Percentiles rank a stretch among this genome's conserved stretches.
Evolutionary conservation across 2,888 invertebrate species (phyloP).

Genomic region (Drosophila ezoana): DNA sequence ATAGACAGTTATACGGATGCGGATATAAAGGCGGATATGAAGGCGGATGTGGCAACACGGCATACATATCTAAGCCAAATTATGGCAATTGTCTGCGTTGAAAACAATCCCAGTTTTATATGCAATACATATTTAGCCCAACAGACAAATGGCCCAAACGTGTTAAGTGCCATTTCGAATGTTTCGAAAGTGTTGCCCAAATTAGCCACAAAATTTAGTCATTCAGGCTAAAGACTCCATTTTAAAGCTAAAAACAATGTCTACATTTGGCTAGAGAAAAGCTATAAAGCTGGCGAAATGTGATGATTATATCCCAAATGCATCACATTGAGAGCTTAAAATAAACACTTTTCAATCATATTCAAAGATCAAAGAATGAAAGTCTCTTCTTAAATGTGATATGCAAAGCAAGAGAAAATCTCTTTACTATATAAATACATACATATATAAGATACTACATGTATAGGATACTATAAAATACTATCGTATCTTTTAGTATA

Average conservation of each 20-base stretch:
- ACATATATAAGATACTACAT: too few species aligned
- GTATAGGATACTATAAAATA: too few species aligned
- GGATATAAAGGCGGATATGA: slow-evolving; percentile 4
- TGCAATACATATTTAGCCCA: neutral
- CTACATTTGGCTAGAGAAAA: neutral
- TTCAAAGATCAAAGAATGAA: too few species aligned
- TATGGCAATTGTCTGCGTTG: slow-evolving; percentile 53
- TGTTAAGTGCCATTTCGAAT: slow-evolving; percentile 25
- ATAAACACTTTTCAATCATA: too few species aligned
- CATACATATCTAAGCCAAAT: slow-evolving; percentile 29
- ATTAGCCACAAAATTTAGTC: slow-evolving; percentile 6
- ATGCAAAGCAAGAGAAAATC: too few species aligned
- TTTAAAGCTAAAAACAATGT: neutral
- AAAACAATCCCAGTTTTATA: neutral
- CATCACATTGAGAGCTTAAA: too few species aligned
- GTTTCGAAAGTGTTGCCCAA: neutral
- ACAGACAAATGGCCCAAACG: slow-evolving; percentile 15
- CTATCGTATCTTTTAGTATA: too few species aligned
- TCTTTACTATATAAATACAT: too few species aligned
- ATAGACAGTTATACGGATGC: neutral
- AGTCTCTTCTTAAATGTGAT: too few species aligned
- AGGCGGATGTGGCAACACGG: slow-evolving; percentile 15
- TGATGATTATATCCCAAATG: too few species aligned
- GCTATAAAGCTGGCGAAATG: neutral
- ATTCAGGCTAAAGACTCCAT: neutral